Base-by-base conservation (phyloP, 2,888 invertebrate species). In the Scelioninae gen. 1 region DNA sequence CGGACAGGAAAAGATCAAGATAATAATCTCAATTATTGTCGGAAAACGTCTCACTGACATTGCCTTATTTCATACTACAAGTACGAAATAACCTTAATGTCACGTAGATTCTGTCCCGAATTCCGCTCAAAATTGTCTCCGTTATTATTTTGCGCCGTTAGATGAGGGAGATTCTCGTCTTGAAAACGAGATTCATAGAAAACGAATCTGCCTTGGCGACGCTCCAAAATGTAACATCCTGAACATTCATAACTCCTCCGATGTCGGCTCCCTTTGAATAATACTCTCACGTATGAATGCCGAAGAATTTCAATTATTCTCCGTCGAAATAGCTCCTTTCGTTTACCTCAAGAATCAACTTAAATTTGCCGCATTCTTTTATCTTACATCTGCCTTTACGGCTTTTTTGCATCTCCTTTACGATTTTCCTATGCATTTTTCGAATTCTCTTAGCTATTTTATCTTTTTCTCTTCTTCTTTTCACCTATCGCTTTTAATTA, bases 231-330 rank as follows among this genome's bases (percentile, higher is more conserved):
- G 69, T 71, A 75, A 81, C 81, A 75, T 81, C 81, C 75, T 62
- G 75, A 81, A 58, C 75, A 75, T 69, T 81, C 75, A 71, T 75
- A 81, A 75, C 69, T 71, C 58, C 43, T 29, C 11, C 58, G 51
- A 71, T 69, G 75, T 69, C 75, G 65, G 72, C 49, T 56, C 40
- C 55, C 76, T 82, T 82, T 77, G 82, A 78, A 74, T 77, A 82
- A 77, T 77, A 82, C 63, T 77, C 63, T 77, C 63, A 68, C 66
- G 62, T 82, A 72, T 77, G 71, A 72, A 82, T 82, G 74, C 58
- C 77, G 62, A 77, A 74, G 77, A 82, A 77, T 77, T 82, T 77
- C 82, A 82, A 82, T 74, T 82, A 77, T 72, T 78, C 58, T 45
- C 13, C n/a, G 38, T 10, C 66, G 60, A 72, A 66, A 76, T 77